Conservation (phyloP, 2,888 invertebrate genomes). For the Allygus modestus region DNA sequence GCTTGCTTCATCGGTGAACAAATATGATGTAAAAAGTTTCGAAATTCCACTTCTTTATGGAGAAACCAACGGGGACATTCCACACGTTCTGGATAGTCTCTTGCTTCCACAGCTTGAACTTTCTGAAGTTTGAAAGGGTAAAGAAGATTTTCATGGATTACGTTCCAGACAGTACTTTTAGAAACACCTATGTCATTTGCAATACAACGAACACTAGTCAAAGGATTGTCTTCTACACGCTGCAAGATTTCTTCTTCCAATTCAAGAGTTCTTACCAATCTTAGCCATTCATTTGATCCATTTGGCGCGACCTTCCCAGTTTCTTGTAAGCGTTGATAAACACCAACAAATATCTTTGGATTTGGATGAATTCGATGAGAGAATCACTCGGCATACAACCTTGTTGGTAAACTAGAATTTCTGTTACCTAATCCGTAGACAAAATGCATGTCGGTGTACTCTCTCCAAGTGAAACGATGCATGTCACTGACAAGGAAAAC, state of each 20-base stretch:
- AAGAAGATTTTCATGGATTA: slow-evolving; percentile 37
- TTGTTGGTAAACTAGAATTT: not conserved
- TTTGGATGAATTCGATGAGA: not conserved
- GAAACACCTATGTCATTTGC: slow-evolving; percentile 34
- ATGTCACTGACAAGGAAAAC: not conserved
- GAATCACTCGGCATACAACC: slow-evolving; percentile 14
- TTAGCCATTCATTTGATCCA: not conserved
- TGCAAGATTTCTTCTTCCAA: slow-evolving; percentile 38
- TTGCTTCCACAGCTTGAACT: slow-evolving; percentile 39
- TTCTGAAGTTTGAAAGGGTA: slow-evolving; percentile 39
- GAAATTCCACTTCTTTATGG: slow-evolving; percentile 1
- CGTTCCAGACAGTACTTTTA: slow-evolving; percentile 35
- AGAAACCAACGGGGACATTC: slow-evolving; percentile 25
- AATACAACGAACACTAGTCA: not conserved
- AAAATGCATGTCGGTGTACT: slow-evolving; percentile 3
- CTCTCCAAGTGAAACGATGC: not conserved
- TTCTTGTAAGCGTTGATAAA: slow-evolving; percentile 3
- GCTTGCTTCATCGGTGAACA: not conserved
- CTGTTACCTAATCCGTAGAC: not conserved
- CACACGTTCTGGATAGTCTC: slow-evolving; percentile 30
- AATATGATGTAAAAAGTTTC: not conserved
- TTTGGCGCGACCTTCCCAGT: not conserved
- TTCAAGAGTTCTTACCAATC: slow-evolving; percentile 2
- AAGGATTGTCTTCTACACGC: slow-evolving; percentile 15
- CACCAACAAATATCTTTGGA: not conserved